These are phyloP conservation scores for Limnephilus auricula DNA, from an alignment of 2,888 invertebrate genomes.

Conservation along the genomic window DNA sequence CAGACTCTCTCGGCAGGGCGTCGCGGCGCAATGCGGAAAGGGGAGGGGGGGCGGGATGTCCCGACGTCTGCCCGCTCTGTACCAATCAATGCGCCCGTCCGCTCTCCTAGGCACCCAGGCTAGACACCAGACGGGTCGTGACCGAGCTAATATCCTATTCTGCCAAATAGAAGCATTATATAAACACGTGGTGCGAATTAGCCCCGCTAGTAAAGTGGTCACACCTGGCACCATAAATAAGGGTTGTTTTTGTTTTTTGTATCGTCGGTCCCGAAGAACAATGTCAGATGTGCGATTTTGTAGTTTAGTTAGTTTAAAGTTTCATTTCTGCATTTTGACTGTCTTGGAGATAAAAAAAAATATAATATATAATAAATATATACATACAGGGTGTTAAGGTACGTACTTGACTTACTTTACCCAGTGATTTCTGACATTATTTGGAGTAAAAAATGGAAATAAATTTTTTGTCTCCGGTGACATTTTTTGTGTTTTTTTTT, in stretches of 20 bases:
- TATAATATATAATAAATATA: no score
- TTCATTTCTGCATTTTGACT: no score
- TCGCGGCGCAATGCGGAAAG: not conserved
- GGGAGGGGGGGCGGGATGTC: not conserved
- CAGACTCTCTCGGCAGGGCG: not conserved
- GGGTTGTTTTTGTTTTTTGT: not conserved
- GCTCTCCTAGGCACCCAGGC: constrained; percentile 67
- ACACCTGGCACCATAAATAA: not conserved
- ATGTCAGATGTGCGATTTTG: no score
- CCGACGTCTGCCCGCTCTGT: constrained; percentile 16
- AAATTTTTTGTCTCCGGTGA: no score
- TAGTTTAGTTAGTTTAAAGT: no score
- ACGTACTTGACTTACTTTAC: no score
- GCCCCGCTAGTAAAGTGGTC: not conserved
- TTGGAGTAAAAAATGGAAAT: no score
- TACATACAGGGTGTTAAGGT: no score
- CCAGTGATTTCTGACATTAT: no score
- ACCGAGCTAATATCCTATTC: constrained; percentile 66
- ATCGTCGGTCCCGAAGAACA: no score
- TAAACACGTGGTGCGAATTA: not conserved
- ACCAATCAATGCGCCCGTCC: constrained; percentile 23
- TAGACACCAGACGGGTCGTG: constrained; percentile 71
- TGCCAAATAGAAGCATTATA: not conserved
- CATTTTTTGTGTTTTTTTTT: no score
- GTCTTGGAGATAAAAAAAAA: no score